These are phyloP conservation scores for Pitangus sulphuratus DNA, from an alignment of 2,797 vertebrate species.

Conservation along the genomic window DNA sequence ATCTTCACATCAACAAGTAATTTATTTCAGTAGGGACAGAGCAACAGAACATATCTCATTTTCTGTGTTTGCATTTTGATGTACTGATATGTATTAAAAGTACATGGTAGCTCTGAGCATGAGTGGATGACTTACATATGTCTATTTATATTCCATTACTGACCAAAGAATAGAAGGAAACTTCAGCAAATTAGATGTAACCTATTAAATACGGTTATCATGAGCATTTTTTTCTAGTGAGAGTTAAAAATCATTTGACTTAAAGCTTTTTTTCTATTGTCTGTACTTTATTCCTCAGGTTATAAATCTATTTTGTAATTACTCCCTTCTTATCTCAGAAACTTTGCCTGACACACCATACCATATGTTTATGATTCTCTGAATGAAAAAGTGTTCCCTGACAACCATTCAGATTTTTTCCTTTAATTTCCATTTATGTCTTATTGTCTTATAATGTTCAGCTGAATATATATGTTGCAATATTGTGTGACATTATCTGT, in stretches of 20 bases:
- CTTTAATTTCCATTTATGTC: slow-evolving; percentile 84
- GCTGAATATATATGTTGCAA: slow-evolving; percentile 83
- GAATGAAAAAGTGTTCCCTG: slow-evolving; percentile 82
- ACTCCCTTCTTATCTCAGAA: slow-evolving; percentile 77
- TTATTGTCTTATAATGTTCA: slow-evolving; percentile 82
- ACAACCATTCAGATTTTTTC: slow-evolving; percentile 77
- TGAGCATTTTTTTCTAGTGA: slow-evolving; percentile 47
- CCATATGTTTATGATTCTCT: slow-evolving; percentile 83
- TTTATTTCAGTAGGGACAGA: slow-evolving; percentile 41
- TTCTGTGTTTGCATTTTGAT: slow-evolving; percentile 21
- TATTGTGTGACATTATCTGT: slow-evolving; percentile 84
- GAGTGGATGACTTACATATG: slow-evolving; percentile 3
- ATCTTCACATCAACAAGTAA: slow-evolving; percentile 43
- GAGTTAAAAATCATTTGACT: slow-evolving; percentile 73
- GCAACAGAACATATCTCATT: neutral
- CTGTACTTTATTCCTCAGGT: slow-evolving; percentile 67
- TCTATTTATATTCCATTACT: slow-evolving; percentile 28
- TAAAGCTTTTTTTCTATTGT: slow-evolving; percentile 71
- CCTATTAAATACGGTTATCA: slow-evolving; percentile 55
- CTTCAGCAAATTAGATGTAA: slow-evolving; percentile 50
- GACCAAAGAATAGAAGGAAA: slow-evolving; percentile 36
- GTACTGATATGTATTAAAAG: slow-evolving; percentile 28
- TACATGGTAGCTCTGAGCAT: neutral
- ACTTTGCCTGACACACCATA: slow-evolving; percentile 81
- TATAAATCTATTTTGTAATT: slow-evolving; percentile 82